Percentiles rank a stretch among this genome's conserved stretches.
phyloP scores from a whole-genome alignment of 2,113 vertebrate species.

The Oxyruncus cristatus region DNA sequence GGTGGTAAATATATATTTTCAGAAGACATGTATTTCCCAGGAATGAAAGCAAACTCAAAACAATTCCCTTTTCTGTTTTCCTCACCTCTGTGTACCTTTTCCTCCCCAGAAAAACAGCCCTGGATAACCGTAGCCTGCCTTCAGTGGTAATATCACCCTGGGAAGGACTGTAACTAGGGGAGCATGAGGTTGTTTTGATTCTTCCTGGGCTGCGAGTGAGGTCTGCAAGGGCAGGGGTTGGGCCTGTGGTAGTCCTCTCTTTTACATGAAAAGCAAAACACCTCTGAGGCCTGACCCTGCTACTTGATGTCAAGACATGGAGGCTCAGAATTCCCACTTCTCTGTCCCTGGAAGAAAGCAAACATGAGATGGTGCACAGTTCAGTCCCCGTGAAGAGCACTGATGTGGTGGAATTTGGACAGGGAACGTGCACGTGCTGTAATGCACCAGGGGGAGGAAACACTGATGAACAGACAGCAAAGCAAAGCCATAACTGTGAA shows the following conservation, averaged over 20 bases:
- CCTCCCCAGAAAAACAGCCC: rapidly evolving
- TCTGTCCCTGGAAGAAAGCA: background rate
- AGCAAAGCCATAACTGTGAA: background rate
- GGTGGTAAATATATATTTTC: background rate
- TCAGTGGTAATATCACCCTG: too few species aligned
- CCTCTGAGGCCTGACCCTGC: background rate
- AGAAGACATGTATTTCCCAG: background rate
- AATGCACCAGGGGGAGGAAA: background rate
- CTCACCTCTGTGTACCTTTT: background rate
- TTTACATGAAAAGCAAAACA: background rate
- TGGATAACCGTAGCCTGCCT: background rate
- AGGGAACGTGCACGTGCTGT: background rate
- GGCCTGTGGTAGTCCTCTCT: background rate
- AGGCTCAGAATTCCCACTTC: background rate
- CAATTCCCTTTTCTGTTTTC: background rate
- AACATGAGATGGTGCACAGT: background rate
- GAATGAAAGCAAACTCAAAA: background rate
- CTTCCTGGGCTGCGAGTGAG: background rate
- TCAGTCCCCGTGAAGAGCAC: background rate
- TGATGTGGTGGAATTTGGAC: background rate
- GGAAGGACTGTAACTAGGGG: background rate
- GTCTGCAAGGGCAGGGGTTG: background rate
- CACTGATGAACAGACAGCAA: background rate
- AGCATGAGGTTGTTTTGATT: background rate
- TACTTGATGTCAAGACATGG: background rate